Conservation (phyloP, 2,888 invertebrate genomes). For the Furcula furcula region DNA sequence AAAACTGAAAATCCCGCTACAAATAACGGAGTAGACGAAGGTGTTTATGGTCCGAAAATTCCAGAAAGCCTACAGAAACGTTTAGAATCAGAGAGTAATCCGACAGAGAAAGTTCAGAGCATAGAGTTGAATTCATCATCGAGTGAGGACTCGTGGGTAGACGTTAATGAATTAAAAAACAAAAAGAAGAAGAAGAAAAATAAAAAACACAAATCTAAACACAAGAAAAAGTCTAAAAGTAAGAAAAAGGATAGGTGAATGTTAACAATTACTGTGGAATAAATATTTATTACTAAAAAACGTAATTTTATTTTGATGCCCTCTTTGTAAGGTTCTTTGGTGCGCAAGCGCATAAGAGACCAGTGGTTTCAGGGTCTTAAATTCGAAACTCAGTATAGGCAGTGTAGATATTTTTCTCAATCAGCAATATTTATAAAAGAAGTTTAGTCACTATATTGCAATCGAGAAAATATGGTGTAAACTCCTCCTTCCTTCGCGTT, state of each 20-base stretch:
- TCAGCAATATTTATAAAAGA: no score
- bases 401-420: no score
- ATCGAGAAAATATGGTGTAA: no score
- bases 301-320: slow-evolving; percentile 1
- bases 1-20: slow-evolving; percentile 15
- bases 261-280: background rate
- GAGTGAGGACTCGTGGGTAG: slow-evolving; percentile 77
- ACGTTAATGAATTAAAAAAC: slow-evolving; percentile 61
- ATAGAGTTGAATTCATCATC: slow-evolving; percentile 52
- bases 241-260: slow-evolving; percentile 63
- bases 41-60: slow-evolving; percentile 82
- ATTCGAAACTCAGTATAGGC: no score
- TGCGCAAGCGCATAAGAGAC: no score
- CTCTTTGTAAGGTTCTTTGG: no score
- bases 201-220: slow-evolving; percentile 68
- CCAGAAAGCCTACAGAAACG: slow-evolving; percentile 69
- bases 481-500: no score
- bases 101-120: slow-evolving; percentile 25
- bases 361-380: no score
- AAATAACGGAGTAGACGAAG: no score
- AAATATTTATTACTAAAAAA: background rate
- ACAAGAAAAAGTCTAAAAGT: slow-evolving; percentile 66
- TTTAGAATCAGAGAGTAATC: slow-evolving; percentile 38
- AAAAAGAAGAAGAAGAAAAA: slow-evolving; percentile 73
- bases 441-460: no score